These are phyloP conservation scores for Chrysoperla carnea DNA, from an alignment of 1,140 invertebrate species.

Conservation along the genomic window DNA sequence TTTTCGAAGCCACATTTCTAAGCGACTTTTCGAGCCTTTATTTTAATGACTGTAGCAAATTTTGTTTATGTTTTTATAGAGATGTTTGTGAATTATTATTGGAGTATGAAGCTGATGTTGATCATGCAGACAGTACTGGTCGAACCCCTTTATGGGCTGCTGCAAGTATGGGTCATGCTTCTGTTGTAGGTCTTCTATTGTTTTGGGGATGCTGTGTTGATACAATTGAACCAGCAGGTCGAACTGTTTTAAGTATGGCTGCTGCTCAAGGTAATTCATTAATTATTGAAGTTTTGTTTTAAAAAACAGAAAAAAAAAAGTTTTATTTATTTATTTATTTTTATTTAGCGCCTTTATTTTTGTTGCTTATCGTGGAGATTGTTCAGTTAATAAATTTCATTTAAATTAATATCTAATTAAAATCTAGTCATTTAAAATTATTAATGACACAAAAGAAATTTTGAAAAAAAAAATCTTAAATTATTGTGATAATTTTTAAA, in stretches of 20 bases:
- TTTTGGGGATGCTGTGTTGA: slow-evolving; percentile 84
- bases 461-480: no score
- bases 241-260: slow-evolving; percentile 73
- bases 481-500: no score
- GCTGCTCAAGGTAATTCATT: slow-evolving; percentile 59
- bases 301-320: background rate
- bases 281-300: background rate
- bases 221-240: slow-evolving; percentile 76
- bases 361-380: no score
- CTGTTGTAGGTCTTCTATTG: slow-evolving; percentile 59
- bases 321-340: background rate
- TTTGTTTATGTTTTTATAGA: slow-evolving; percentile 9
- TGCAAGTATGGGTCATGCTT: slow-evolving; percentile 69
- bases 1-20: no score
- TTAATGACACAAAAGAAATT: no score
- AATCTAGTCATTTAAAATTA: no score
- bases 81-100: slow-evolving; percentile 72
- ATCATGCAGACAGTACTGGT: slow-evolving; percentile 61
- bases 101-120: slow-evolving; percentile 74
- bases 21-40: no score
- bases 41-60: no score
- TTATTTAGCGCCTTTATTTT: no score
- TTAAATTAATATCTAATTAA: no score
- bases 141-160: slow-evolving; percentile 67
- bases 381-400: no score